phyloP scores from a whole-genome alignment of 2,797 vertebrate species.

The Pangasius djambal region DNA sequence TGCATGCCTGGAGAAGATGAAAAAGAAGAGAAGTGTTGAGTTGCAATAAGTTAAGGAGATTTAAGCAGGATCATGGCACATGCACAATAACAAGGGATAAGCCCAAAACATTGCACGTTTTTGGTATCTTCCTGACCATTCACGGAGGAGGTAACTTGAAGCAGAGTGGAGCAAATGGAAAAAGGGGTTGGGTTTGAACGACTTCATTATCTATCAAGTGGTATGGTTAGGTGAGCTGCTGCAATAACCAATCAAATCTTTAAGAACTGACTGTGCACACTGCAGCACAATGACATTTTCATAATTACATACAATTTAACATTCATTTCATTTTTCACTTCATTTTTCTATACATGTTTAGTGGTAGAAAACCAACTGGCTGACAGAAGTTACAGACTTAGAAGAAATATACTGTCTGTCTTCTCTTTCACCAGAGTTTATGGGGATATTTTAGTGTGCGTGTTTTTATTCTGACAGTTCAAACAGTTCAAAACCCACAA shows the following conservation, averaged over 20 bases:
- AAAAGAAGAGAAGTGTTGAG: slow-evolving; percentile 8
- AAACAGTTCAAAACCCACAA: not conserved
- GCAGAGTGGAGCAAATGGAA: not conserved
- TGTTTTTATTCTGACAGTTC: not conserved
- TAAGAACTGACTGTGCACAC: not conserved
- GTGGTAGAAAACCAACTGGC: not conserved
- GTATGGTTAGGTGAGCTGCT: not conserved
- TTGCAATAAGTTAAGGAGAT: not conserved
- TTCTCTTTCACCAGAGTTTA: not conserved
- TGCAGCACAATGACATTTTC: not conserved
- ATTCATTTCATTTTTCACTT: not conserved
- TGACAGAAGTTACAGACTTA: not conserved
- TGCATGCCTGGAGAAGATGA: slow-evolving; percentile 81
- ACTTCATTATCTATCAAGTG: not conserved
- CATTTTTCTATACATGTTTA: not conserved
- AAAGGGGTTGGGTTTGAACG: not conserved
- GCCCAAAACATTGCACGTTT: not conserved
- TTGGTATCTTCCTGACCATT: not conserved
- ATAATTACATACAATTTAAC: not conserved
- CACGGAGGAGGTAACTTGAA: not conserved
- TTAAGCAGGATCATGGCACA: not conserved
- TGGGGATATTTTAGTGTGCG: not conserved
- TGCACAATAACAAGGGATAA: not conserved
- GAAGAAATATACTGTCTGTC: not conserved
- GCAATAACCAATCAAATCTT: not conserved